A percentile compares a stretch with the other conserved stretches of the same genome.
Conservation (phyloP, 1,140 invertebrate genomes). For the Calephelis virginiensis region DNA sequence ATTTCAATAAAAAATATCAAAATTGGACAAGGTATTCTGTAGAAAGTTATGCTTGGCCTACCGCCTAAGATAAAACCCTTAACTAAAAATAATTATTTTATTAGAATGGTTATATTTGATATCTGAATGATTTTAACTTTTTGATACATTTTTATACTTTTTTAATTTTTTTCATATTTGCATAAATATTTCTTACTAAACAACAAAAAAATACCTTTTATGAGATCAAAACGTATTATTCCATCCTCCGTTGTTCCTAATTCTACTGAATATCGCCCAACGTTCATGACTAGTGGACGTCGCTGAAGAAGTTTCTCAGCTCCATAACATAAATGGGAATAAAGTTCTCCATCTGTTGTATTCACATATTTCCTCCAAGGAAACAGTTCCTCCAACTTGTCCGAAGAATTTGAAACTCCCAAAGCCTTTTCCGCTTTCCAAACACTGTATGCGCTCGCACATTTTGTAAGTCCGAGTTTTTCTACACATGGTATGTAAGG, state of each 20-base stretch:
- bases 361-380: constrained; percentile 61
- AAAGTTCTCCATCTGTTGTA: constrained; percentile 50
- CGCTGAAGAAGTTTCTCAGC: constrained; percentile 53
- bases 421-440: constrained; percentile 62
- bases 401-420: constrained; percentile 22
- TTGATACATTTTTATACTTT: no score
- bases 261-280: constrained; percentile 52
- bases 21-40: no score
- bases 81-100: no score
- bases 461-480: constrained; percentile 56
- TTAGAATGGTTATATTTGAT: no score
- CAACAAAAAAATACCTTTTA: background rate
- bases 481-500: constrained; percentile 49
- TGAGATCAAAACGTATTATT: constrained; percentile 49
- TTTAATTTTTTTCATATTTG: no score
- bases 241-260: constrained; percentile 54
- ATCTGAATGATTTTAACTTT: no score
- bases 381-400: constrained; percentile 35
- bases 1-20: no score
- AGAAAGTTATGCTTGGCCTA: no score
- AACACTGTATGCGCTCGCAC: constrained; percentile 61
- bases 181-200: no score
- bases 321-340: constrained; percentile 50
- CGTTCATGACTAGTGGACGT: constrained; percentile 46
- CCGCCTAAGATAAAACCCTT: no score